phyloP scores from a whole-genome alignment of 2,113 vertebrate genomes.

The Gasterosteus nipponicus region DNA sequence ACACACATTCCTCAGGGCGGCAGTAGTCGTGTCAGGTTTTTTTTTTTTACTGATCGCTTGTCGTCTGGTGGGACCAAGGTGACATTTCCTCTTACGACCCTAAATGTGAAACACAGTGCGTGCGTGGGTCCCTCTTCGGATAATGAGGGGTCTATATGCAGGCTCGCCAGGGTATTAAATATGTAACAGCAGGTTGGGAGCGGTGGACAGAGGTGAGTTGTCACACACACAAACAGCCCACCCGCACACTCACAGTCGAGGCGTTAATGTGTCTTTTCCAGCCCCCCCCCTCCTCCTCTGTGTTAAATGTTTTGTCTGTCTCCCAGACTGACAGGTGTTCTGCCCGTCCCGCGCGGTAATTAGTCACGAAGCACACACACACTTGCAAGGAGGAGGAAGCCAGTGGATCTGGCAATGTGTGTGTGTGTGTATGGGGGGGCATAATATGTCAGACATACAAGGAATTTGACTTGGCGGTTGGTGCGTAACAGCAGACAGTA shows the following conservation, averaged over 20 bases:
- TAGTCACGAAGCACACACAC: constrained; percentile 37
- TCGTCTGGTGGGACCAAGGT: constrained; percentile 73
- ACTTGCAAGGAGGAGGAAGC: constrained; percentile 32
- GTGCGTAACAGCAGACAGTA: too few species aligned
- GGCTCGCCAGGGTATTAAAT: constrained; percentile 74
- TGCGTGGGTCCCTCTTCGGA: constrained; percentile 44
- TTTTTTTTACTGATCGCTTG: constrained; percentile 63
- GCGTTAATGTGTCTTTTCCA: neutral
- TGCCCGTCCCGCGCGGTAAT: constrained; percentile 24
- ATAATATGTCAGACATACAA: too few species aligned
- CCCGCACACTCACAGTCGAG: constrained; percentile 11
- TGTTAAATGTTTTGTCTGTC: constrained; percentile 23
- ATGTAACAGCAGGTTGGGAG: constrained; percentile 72
- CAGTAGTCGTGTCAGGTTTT: constrained; percentile 60
- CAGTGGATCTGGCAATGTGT: neutral
- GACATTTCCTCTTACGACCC: constrained; percentile 73
- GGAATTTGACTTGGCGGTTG: too few species aligned
- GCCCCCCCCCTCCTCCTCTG: neutral
- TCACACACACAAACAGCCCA: constrained; percentile 49
- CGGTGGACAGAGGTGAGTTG: constrained; percentile 69
- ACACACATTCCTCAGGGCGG: constrained; percentile 37
- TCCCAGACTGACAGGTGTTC: constrained; percentile 45
- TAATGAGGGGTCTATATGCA: constrained; percentile 81
- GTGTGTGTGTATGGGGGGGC: neutral
- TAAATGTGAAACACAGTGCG: constrained; percentile 51